Conservation (phyloP, 2,113 vertebrate genomes). For the human (Homo sapiens) region GRCh38 chr1:213284501-213285000, state of each 20-base stretch:
- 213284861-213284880: background rate
- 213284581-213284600: background rate
- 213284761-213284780: background rate
- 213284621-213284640: background rate
- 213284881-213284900: background rate
- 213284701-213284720: background rate
- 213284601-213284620: background rate
- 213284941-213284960: background rate
- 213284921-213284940: background rate
- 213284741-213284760: background rate
- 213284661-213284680: slow-evolving; percentile 1
- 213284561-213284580: background rate
- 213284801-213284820: background rate
- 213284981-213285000: background rate
- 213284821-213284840: background rate
- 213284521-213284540: too few relatives aligned
- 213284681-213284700: background rate
- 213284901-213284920: background rate
- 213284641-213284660: background rate
- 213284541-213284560: background rate
- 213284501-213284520: too few relatives aligned
- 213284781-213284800: background rate
- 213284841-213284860: background rate
- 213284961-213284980: background rate
- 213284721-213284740: background rate